Evolutionary conservation across 2,888 invertebrate genomes (phyloP).

Genomic region (Hydropsyche betteni): DNA sequence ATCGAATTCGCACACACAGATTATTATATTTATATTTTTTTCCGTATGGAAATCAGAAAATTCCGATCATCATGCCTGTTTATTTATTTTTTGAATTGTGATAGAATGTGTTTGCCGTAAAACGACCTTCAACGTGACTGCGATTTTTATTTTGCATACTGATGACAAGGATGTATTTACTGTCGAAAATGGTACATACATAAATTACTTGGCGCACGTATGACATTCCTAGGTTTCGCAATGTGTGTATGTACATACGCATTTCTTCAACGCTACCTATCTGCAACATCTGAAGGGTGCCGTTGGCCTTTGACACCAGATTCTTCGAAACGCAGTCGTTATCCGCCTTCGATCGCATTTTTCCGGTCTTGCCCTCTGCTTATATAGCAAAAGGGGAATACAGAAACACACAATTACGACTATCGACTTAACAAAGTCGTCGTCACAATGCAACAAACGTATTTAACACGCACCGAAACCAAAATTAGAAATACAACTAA

Average conservation of each 20-base stretch:
- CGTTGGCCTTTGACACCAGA: neutral
- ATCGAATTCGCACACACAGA: too few species aligned
- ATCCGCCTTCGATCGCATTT: conserved; percentile 1
- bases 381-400: neutral
- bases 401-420: too few species aligned
- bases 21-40: conserved; percentile 13
- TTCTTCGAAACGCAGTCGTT: neutral
- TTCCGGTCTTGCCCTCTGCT: neutral
- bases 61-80: neutral
- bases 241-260: too few species aligned
- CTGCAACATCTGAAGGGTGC: neutral
- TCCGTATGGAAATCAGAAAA: conserved; percentile 1
- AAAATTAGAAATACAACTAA: neutral
- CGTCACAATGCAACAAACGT: too few species aligned
- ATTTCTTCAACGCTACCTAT: too few species aligned
- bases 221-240: neutral
- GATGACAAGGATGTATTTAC: neutral
- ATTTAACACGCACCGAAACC: too few species aligned
- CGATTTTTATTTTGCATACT: conserved; percentile 21
- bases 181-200: neutral
- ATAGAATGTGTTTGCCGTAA: conserved; percentile 4
- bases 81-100: conserved; percentile 17
- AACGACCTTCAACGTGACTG: conserved; percentile 22
- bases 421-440: too few species aligned
- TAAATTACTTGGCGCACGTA: neutral